Evolutionary conservation across 2,113 vertebrate genomes (phyloP).

Genomic region (Cyanoliseus patagonus): DNA sequence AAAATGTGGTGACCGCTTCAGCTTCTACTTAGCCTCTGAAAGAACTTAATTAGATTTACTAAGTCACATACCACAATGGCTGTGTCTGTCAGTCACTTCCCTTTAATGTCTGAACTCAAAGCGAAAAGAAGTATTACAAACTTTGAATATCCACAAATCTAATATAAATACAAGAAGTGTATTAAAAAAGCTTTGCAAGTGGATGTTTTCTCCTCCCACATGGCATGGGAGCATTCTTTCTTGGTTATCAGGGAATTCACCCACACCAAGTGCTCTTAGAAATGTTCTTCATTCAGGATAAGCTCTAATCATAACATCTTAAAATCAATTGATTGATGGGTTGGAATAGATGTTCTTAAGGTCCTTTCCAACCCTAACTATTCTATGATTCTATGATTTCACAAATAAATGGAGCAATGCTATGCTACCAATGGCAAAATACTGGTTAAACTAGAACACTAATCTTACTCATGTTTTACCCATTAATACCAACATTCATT

Average conservation of each 20-base stretch:
- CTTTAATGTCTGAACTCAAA: background rate
- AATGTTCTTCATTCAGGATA: background rate
- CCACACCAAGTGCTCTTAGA: background rate
- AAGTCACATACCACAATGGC: background rate
- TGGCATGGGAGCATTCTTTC: background rate
- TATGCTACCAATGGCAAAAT: background rate
- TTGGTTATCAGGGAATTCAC: background rate
- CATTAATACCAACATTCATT: background rate
- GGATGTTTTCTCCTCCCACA: background rate
- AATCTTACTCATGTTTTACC: background rate
- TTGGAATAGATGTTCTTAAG: too few species aligned
- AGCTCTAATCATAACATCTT: background rate
- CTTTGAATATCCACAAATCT: background rate
- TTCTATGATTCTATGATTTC: background rate
- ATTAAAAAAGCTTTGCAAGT: background rate
- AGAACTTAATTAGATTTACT: background rate
- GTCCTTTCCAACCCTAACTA: too few species aligned
- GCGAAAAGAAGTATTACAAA: background rate
- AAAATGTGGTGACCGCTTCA: background rate
- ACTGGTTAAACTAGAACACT: background rate
- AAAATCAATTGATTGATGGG: background rate
- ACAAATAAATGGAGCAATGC: background rate
- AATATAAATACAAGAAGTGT: background rate
- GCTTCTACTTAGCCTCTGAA: background rate
- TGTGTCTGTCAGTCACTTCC: background rate